Base-by-base conservation (phyloP, 2,888 invertebrate species). In the Pseudococcus longispinus region DNA sequence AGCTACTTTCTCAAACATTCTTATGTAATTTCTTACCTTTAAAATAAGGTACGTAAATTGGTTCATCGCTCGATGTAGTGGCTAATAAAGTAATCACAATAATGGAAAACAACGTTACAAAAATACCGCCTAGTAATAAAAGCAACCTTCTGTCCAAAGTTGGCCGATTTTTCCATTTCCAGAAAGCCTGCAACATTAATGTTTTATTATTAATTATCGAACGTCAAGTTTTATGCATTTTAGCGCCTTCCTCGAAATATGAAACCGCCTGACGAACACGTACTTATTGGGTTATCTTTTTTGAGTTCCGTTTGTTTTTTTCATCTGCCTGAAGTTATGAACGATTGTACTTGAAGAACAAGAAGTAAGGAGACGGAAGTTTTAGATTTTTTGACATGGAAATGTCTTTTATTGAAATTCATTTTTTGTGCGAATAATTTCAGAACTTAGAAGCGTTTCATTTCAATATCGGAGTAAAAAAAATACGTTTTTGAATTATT, bases 91-190 rank as follows among this genome's bases (percentile, higher is more conserved):
- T 42, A 42, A 80, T 80, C 77, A 80, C 77, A 80, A 42, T 80
- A 80, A 80, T 80, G 77, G 42, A 80, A 80, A 80, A 80, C 29
- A 80, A 65, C 15, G 55, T 65, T 65, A 84, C 23, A 60, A 84
- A 60, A 42, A 84, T 65, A n/a, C 20, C 42, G 20, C 42, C 60
- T 20, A 51, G 29, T 15, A 42, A 65, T 84, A 60, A 23, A 84
- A 65, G 42, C 42, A 84, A 20, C 42, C 84, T 55, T 42, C 26
- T 84, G 9, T 42, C 60, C 70, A 84, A 32, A 13, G 55, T 84
- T 8, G 84, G 60, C 18, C 84, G 84, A 42, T 84, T 65, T 42
- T 65, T 84, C 84, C 84, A 84, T 84, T 60, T 84, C 60, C 84
- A 84, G 65, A 84, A 65, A 84, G 60, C 84, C 84, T 84, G 65